Percentiles rank a stretch among this genome's conserved stretches.
Conservation (phyloP, 2,888 invertebrate genomes). For the Drosophila subsilvestris region DNA sequence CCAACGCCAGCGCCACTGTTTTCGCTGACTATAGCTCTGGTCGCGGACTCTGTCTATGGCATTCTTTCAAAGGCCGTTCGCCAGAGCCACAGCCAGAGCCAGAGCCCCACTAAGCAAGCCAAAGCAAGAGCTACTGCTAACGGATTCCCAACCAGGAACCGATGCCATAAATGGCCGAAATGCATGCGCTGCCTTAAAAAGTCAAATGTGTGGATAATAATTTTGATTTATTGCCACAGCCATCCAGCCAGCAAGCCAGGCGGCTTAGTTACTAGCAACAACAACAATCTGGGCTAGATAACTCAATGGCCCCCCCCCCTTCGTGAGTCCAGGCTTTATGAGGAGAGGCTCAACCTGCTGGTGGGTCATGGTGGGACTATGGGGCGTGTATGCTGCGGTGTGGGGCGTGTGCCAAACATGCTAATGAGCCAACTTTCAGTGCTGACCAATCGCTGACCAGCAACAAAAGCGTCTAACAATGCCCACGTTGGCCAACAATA, state of each 20-base stretch:
- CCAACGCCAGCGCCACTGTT: slow-evolving; percentile 75
- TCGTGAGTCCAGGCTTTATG: slow-evolving; percentile 51
- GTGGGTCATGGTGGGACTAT: not conserved
- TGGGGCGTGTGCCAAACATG: slow-evolving; percentile 79
- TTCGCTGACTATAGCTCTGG: slow-evolving; percentile 45
- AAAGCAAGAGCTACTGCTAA: slow-evolving; percentile 39
- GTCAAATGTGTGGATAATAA: slow-evolving; percentile 79
- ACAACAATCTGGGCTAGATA: slow-evolving; percentile 68
- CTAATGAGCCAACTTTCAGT: slow-evolving; percentile 73
- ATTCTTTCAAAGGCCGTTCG: slow-evolving; percentile 77
- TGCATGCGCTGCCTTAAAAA: slow-evolving; percentile 73
- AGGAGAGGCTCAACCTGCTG: slow-evolving; percentile 49
- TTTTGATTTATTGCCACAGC: slow-evolving; percentile 76
- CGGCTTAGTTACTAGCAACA: slow-evolving; percentile 25
- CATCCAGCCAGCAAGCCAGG: slow-evolving; percentile 22
- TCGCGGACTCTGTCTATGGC: slow-evolving; percentile 49
- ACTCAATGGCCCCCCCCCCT: slow-evolving; percentile 52
- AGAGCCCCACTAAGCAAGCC: not conserved
- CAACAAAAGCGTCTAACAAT: slow-evolving; percentile 46
- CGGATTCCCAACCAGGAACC: slow-evolving; percentile 69
- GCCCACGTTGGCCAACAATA: slow-evolving; percentile 57
- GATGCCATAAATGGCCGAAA: slow-evolving; percentile 68
- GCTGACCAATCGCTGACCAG: slow-evolving; percentile 70
- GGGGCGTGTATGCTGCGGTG: slow-evolving; percentile 65
- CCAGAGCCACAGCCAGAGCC: slow-evolving; percentile 5